These are phyloP conservation scores for Numenius phaeopus DNA, from an alignment of 2,797 vertebrate genomes.

Conservation along the genomic window DNA sequence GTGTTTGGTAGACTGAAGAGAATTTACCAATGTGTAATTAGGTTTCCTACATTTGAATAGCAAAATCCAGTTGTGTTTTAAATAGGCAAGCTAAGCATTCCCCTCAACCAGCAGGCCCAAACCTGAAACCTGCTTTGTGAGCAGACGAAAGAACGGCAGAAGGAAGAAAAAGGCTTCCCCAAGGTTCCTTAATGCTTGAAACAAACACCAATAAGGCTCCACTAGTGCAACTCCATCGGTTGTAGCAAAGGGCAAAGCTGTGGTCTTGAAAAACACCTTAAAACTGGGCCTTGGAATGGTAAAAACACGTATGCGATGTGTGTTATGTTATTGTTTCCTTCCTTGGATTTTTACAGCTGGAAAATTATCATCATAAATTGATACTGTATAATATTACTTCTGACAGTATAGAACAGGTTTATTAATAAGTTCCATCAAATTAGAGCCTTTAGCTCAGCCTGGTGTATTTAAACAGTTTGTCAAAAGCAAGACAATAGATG, in stretches of 20 bases:
- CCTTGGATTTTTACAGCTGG: background rate
- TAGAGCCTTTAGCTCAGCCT: background rate
- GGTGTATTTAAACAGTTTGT: background rate
- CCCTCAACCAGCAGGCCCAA: constrained; percentile 86
- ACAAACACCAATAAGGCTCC: constrained; percentile 58
- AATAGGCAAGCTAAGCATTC: constrained; percentile 86
- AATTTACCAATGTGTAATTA: constrained; percentile 97
- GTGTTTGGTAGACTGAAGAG: constrained; percentile 92
- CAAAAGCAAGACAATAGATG: background rate
- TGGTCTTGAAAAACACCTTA: background rate
- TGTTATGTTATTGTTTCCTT: background rate
- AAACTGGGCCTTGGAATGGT: background rate
- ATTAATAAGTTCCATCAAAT: background rate
- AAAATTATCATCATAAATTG: background rate
- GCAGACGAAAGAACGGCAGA: constrained; percentile 66
- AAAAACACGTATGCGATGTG: background rate
- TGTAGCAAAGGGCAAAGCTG: background rate
- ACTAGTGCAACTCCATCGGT: background rate
- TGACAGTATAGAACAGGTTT: background rate
- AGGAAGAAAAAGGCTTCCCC: constrained; percentile 79
- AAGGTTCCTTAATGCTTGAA: constrained; percentile 60
- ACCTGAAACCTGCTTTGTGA: constrained; percentile 87
- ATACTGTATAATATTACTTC: background rate
- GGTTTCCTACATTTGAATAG: constrained; percentile 93
- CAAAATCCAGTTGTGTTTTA: constrained; percentile 91